phyloP scores from a whole-genome alignment of 1,140 invertebrate species.

The Nebria ingens region DNA sequence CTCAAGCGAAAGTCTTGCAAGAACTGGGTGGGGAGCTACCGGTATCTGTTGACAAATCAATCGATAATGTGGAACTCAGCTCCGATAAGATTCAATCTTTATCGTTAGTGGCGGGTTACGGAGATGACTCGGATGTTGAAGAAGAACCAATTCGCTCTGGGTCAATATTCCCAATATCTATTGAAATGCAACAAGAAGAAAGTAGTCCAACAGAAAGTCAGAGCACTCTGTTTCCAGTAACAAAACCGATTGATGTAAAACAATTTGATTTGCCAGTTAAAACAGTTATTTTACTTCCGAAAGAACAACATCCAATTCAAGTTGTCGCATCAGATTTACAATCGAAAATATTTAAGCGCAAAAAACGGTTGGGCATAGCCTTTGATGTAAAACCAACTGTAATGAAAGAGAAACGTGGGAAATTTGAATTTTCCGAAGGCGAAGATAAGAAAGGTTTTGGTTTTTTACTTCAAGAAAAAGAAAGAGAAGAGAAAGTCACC shows the following conservation, averaged over 20 bases:
- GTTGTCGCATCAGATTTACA: slow-evolving; percentile 22
- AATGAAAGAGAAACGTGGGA: slow-evolving; percentile 21
- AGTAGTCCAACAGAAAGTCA: slow-evolving; percentile 13
- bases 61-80: slow-evolving; percentile 11
- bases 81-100: slow-evolving; percentile 21
- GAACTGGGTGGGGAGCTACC: slow-evolving; percentile 33
- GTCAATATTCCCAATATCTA: slow-evolving; percentile 21
- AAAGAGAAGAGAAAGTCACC: slow-evolving; percentile 30
- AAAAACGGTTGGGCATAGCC: slow-evolving; percentile 27
- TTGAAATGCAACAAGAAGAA: slow-evolving; percentile 7
- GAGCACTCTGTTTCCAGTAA: slow-evolving; percentile 37
- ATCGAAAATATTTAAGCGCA: slow-evolving; percentile 31
- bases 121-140: slow-evolving; percentile 40
- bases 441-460: slow-evolving; percentile 22
- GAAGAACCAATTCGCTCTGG: slow-evolving; percentile 13
- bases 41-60: slow-evolving; percentile 18
- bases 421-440: slow-evolving; percentile 15
- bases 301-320: slow-evolving; percentile 12
- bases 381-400: slow-evolving; percentile 16
- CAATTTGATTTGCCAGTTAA: slow-evolving; percentile 20
- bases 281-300: neutral
- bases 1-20: slow-evolving; percentile 34
- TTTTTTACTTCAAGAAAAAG: slow-evolving; percentile 32
- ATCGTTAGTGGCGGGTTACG: slow-evolving; percentile 46
- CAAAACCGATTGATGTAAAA: slow-evolving; percentile 27